phyloP scores from a whole-genome alignment of 1,140 invertebrate genomes.

The Ostrea denselamellosa region DNA sequence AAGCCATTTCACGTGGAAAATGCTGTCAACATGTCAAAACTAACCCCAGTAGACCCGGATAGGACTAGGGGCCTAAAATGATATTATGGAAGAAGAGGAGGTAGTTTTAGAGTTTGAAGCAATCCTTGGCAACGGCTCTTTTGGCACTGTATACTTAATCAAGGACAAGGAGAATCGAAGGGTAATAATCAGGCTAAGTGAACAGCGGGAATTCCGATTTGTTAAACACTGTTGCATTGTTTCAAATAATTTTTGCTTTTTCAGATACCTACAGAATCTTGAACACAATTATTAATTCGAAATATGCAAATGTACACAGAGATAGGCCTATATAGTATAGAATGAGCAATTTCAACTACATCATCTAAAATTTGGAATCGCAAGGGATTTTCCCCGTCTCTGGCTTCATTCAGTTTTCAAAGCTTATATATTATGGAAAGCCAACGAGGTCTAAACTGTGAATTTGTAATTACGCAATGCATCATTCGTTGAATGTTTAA shows the following conservation, averaged over 20 bases:
- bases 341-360: not conserved
- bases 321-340: too few relatives aligned
- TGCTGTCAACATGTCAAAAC: conserved; percentile 40
- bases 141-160: conserved; percentile 30
- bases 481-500: too few relatives aligned
- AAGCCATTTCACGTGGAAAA: conserved; percentile 5
- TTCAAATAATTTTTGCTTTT: too few relatives aligned
- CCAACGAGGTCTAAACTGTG: too few relatives aligned
- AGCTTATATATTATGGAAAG: too few relatives aligned
- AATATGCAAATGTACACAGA: too few relatives aligned
- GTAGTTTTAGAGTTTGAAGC: conserved; percentile 26
- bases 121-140: conserved; percentile 18
- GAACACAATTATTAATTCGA: too few relatives aligned
- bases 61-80: not conserved
- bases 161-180: conserved; percentile 30
- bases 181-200: not conserved
- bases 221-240: not conserved
- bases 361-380: not conserved
- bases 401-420: too few relatives aligned
- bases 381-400: not conserved
- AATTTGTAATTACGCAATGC: too few relatives aligned
- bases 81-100: conserved; percentile 34
- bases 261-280: too few relatives aligned
- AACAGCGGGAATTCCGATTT: conserved; percentile 19
- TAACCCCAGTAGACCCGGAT: not conserved